Evolutionary conservation across 2,888 invertebrate species (phyloP).

Genomic region (Drosophila vallismaia): DNA sequence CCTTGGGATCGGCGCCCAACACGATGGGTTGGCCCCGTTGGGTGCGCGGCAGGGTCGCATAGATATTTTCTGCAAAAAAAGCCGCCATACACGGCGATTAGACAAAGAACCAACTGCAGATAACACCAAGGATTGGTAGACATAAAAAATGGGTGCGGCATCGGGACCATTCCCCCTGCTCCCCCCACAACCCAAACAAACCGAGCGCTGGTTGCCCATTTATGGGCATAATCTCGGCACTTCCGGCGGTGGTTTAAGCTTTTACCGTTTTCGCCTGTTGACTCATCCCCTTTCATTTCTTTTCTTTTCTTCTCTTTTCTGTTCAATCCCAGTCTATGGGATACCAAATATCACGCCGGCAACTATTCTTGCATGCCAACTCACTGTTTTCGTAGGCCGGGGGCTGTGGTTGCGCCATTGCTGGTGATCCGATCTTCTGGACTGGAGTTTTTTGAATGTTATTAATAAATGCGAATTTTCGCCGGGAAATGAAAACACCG

Average conservation of each 20-base stretch:
- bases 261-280: slow-evolving; percentile 69
- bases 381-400: slow-evolving; percentile 81
- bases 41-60: slow-evolving; percentile 97
- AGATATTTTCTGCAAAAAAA: slow-evolving; percentile 89
- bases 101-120: slow-evolving; percentile 17
- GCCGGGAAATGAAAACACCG: slow-evolving; percentile 36
- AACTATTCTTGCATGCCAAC: slow-evolving; percentile 45
- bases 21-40: slow-evolving; percentile 97
- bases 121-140: slow-evolving; percentile 20
- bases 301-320: slow-evolving; percentile 25
- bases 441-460: slow-evolving; percentile 13
- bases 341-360: slow-evolving; percentile 1
- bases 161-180: slow-evolving; percentile 20
- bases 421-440: slow-evolving; percentile 31
- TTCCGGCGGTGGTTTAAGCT: slow-evolving; percentile 64
- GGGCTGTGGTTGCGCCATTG: slow-evolving; percentile 81
- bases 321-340: slow-evolving; percentile 7
- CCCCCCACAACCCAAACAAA: too few species aligned
- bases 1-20: slow-evolving; percentile 97
- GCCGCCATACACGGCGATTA: slow-evolving; percentile 9
- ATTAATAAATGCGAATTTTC: slow-evolving; percentile 21
- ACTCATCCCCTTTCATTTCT: slow-evolving; percentile 53
- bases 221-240: slow-evolving; percentile 69
- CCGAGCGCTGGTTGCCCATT: slow-evolving; percentile 55
- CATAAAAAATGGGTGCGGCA: slow-evolving; percentile 60